Percentiles rank a stretch among this genome's conserved stretches.
These are phyloP conservation scores for Papilio machaon DNA, from an alignment of 1,140 invertebrate genomes.

Conservation along the genomic window DNA sequence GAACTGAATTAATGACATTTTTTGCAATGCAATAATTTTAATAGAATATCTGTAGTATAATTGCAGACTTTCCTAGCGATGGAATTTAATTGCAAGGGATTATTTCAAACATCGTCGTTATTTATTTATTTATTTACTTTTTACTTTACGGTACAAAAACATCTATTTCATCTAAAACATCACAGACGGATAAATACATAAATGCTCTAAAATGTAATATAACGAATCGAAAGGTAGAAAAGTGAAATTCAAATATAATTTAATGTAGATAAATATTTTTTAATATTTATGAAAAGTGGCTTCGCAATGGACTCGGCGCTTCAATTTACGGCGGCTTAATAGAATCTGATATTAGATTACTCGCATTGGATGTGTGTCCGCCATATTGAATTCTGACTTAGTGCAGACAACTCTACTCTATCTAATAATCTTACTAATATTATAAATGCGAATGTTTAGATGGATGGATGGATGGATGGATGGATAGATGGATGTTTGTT, in stretches of 20 bases:
- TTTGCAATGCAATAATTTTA: neutral
- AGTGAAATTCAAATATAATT: neutral
- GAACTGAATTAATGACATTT: neutral
- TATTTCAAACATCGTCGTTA: no score
- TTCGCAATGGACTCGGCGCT: neutral
- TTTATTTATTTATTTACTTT: no score
- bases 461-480: no score
- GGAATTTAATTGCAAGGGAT: neutral
- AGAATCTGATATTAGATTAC: conserved; percentile 4
- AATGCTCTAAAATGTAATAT: neutral
- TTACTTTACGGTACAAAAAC: neutral
- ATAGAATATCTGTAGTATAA: neutral
- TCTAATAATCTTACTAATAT: no score
- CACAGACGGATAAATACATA: neutral
- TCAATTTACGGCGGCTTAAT: neutral
- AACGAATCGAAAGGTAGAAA: neutral
- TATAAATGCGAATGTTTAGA: no score
- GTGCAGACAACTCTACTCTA: neutral
- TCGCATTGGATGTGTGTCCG: neutral
- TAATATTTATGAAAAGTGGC: conserved; percentile 2
- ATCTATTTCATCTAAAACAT: neutral
- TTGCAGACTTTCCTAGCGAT: neutral
- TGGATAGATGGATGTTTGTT: no score
- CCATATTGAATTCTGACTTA: neutral
- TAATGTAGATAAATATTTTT: neutral